A percentile compares a stretch with the other conserved stretches of the same genome.
Conservation (phyloP, 1,140 invertebrate genomes). For the Megalonaias nervosa region DNA sequence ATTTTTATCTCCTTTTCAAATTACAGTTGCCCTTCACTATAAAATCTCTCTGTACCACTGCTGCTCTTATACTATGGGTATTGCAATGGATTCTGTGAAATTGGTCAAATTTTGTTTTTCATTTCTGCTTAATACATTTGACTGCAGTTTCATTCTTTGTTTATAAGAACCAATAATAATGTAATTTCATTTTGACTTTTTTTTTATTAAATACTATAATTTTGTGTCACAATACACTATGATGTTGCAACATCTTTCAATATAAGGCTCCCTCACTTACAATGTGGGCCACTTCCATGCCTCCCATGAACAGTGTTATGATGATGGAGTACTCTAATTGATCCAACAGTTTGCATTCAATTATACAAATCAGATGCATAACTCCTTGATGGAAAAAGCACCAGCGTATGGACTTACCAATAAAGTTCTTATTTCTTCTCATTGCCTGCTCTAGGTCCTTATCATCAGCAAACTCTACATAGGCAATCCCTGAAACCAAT, state of each 20-base stretch:
- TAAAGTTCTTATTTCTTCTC: constrained; percentile 88
- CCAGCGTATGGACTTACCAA: constrained; percentile 48
- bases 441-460: constrained; percentile 87
- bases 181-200: not conserved
- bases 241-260: not conserved
- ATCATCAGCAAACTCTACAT: constrained; percentile 89
- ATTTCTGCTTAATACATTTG: no score
- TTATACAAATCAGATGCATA: not conserved
- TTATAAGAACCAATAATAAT: not conserved
- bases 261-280: no score
- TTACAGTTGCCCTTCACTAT: no score
- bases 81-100: no score
- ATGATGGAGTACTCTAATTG: not conserved
- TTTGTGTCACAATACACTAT: not conserved
- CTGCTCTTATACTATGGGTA: no score
- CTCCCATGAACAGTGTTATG: not conserved
- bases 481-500: constrained; percentile 79
- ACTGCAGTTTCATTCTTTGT: no score
- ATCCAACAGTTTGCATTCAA: not conserved
- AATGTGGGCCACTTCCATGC: not conserved
- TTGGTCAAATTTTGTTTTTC: no score
- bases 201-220: not conserved
- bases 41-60: no score
- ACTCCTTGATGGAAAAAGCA: no score
- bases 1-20: no score